phyloP scores from a whole-genome alignment of 2,113 vertebrate genomes.

The Ranitomeya variabilis region DNA sequence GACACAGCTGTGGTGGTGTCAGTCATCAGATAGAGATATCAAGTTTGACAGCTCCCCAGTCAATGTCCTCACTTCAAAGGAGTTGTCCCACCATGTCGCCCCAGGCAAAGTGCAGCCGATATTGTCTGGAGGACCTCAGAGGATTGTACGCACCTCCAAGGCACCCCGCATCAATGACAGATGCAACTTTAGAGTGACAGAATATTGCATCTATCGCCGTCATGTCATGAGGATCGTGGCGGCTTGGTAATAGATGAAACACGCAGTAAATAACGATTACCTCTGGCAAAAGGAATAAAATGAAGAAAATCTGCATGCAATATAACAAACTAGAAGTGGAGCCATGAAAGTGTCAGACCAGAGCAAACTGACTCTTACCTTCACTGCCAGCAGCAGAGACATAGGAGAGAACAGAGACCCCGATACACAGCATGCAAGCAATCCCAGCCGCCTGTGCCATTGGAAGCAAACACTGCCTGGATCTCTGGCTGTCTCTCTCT shows the following conservation, averaged over 20 bases:
- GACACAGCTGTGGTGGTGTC: not conserved
- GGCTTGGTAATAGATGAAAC: not conserved
- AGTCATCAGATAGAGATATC: slow-evolving; percentile 20
- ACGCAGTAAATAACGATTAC: not conserved
- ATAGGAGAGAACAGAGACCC: slow-evolving; percentile 26
- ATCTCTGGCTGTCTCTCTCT: slow-evolving; percentile 18
- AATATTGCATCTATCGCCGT: not conserved
- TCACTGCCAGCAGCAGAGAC: slow-evolving; percentile 6
- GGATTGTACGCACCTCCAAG: slow-evolving; percentile 19
- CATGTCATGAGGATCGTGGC: not conserved
- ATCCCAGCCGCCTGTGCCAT: slow-evolving; percentile 12
- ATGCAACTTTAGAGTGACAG: not conserved
- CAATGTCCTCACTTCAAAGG: slow-evolving; percentile 23
- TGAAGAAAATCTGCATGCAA: not conserved
- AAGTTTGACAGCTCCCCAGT: slow-evolving; percentile 1
- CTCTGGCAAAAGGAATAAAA: not conserved
- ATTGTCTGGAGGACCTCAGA: not conserved
- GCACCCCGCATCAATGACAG: not conserved
- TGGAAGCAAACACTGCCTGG: slow-evolving; percentile 10
- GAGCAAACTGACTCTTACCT: slow-evolving; percentile 34
- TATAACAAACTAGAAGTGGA: not conserved
- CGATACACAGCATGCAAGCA: slow-evolving; percentile 27
- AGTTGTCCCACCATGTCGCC: slow-evolving; percentile 16
- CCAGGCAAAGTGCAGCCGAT: slow-evolving; percentile 3
- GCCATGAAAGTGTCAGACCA: not conserved